Evolutionary conservation across 2,113 vertebrate genomes (phyloP), one percentile per base, ranked within the genome.

Genomic region (Microcebus jonahi): DNA sequence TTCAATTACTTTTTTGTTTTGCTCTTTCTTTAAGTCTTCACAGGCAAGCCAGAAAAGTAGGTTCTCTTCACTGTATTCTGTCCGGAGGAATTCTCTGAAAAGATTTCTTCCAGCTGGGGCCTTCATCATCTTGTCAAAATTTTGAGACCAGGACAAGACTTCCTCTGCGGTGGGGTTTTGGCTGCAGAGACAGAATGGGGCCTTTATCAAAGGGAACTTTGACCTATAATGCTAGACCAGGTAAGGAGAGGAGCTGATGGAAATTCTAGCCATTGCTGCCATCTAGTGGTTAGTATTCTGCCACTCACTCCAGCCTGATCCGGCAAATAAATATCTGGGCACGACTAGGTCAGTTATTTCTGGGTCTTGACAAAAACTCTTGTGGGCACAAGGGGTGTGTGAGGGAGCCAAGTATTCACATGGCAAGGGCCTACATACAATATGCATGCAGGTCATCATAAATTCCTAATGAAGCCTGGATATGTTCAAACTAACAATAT

Each of bases 61-160:
- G 98, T 99, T 99, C 98, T 99, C 99, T 97, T 99, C 99, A 25
- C 99, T 99, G 97, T 99, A 99, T 97, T 99, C 99, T 0, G 99
- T 99, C 96, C 99, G 99, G 96, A 99, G 99, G 98, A 99, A 99
- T 98, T 99, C 99, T 92, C 99, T 98, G 98, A 99, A 99, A 95
- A 99, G 97, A 95, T 99, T 99, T 97, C 99, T 99, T 90, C 99
- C 99, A 80, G 99, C 99, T 84, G 99, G 96, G 55, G 99, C 99
- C 97, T 99, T 99, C 99, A 99, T 99, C 99, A 99, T 99, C 98
- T 99, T 99, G 99, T 99, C 99, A 97, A 99, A 99, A 98, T 99
- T 99, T 90, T 99, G 99, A 59, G 99, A 99, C 99, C 99, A 99
- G 94, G 99, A 99, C 97, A 99, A 98, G 98, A 99, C 98, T 98